Evolutionary conservation across 2,113 vertebrate species (phyloP).

Genomic region (Ptychochromis oligacanthus): DNA sequence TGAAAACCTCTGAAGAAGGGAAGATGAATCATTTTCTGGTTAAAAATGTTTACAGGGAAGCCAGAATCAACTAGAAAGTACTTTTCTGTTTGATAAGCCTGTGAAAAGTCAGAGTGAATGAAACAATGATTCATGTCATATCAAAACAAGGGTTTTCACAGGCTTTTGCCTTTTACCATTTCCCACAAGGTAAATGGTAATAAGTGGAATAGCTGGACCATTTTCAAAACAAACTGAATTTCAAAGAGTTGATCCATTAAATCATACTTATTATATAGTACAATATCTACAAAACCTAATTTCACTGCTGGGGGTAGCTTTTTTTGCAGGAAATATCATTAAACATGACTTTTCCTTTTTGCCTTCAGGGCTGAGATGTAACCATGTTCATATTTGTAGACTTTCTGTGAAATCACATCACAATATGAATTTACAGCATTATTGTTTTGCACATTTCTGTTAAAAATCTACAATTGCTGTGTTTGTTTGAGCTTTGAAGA

Average conservation of each 20-base stretch:
- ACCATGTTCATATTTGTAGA: background rate
- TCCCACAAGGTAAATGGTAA: background rate
- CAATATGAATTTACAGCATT: background rate
- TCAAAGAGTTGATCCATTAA: background rate
- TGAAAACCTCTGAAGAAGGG: slow-evolving; percentile 25
- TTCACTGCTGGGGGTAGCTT: background rate
- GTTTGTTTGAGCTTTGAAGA: background rate
- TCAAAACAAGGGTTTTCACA: background rate
- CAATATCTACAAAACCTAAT: background rate
- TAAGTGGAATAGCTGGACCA: background rate
- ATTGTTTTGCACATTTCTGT: background rate
- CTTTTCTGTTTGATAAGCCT: slow-evolving; percentile 34
- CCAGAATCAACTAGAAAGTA: slow-evolving; percentile 12
- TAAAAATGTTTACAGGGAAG: slow-evolving; percentile 20
- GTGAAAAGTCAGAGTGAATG: slow-evolving; percentile 35
- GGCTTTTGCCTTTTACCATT: background rate
- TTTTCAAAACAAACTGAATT: background rate
- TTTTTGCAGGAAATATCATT: background rate
- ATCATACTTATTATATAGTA: background rate
- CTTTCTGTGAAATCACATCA: background rate
- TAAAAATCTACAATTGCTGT: background rate
- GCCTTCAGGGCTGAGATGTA: background rate
- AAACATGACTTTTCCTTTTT: background rate
- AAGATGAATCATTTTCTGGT: slow-evolving; percentile 39
- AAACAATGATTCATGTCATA: slow-evolving; percentile 3